phyloP scores from a whole-genome alignment of 2,888 invertebrate species.

The Trissolcus brochymenae region DNA sequence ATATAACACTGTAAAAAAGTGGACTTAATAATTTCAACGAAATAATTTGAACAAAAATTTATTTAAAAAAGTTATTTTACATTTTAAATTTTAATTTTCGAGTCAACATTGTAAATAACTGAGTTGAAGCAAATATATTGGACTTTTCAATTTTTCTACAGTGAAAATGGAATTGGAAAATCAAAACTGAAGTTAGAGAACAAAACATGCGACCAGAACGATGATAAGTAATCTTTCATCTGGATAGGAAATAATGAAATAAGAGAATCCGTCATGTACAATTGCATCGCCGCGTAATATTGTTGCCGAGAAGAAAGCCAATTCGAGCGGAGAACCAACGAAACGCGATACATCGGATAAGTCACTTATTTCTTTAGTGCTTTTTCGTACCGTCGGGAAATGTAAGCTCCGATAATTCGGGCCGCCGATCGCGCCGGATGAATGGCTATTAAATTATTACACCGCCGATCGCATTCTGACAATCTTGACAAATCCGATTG shows the following conservation, averaged over 20 bases:
- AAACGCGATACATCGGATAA: conserved; percentile 74
- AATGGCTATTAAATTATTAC: conserved; percentile 75
- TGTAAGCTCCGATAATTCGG: conserved; percentile 64
- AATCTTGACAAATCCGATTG: conserved; percentile 75
- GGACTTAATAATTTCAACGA: no score
- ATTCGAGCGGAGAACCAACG: conserved; percentile 55
- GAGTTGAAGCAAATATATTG: no score
- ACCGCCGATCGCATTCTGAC: conserved; percentile 72
- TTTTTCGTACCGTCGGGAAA: conserved; percentile 67
- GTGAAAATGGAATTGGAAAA: background rate
- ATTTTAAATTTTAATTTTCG: no score
- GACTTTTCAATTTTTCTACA: no score
- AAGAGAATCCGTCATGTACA: conserved; percentile 47
- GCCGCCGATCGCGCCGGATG: conserved; percentile 67
- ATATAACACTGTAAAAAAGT: no score
- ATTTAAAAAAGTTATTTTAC: no score
- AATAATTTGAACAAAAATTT: no score
- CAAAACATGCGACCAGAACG: background rate
- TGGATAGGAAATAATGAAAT: conserved; percentile 21
- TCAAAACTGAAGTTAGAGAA: background rate
- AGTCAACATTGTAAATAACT: no score
- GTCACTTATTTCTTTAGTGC: conserved; percentile 76
- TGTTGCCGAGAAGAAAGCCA: conserved; percentile 49
- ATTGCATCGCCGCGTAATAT: conserved; percentile 46
- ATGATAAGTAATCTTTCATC: conserved; percentile 2